These are phyloP conservation scores for Diorhabda sublineata DNA, from an alignment of 1,140 invertebrate genomes.

Conservation along the genomic window DNA sequence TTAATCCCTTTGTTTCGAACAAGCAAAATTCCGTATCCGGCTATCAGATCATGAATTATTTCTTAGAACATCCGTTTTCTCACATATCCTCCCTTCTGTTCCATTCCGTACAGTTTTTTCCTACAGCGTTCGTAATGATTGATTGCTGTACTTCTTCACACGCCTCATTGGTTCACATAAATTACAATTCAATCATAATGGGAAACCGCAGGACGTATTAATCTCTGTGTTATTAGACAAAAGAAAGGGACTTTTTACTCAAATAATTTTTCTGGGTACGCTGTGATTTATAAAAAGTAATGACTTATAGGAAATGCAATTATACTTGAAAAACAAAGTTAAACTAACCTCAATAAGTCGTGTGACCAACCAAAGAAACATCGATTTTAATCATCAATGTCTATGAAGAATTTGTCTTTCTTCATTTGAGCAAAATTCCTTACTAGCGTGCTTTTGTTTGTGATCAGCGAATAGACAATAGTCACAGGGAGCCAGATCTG, in stretches of 20 bases:
- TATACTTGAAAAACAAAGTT: too few relatives aligned
- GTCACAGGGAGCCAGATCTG: too few relatives aligned
- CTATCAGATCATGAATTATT: neutral
- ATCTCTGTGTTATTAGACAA: neutral
- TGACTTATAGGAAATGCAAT: too few relatives aligned
- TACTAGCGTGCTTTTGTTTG: too few relatives aligned
- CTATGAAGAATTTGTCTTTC: too few relatives aligned
- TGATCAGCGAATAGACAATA: too few relatives aligned
- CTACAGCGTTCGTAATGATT: neutral
- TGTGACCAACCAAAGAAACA: too few relatives aligned
- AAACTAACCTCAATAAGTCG: too few relatives aligned
- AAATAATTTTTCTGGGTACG: too few relatives aligned
- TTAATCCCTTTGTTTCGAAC: slow-evolving; percentile 1
- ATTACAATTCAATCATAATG: slow-evolving; percentile 3
- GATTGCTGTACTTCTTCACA: neutral
- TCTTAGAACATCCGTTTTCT: neutral
- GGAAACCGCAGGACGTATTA: neutral
- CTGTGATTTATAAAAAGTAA: too few relatives aligned
- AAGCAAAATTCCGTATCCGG: neutral
- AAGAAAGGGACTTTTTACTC: neutral
- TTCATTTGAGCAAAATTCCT: too few relatives aligned
- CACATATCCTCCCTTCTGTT: neutral
- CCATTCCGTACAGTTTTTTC: slow-evolving; percentile 1
- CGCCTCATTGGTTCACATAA: slow-evolving; percentile 1
- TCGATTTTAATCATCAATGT: too few relatives aligned